These are phyloP conservation scores for Telenomus remus DNA, from an alignment of 1,140 invertebrate species.

Conservation along the genomic window DNA sequence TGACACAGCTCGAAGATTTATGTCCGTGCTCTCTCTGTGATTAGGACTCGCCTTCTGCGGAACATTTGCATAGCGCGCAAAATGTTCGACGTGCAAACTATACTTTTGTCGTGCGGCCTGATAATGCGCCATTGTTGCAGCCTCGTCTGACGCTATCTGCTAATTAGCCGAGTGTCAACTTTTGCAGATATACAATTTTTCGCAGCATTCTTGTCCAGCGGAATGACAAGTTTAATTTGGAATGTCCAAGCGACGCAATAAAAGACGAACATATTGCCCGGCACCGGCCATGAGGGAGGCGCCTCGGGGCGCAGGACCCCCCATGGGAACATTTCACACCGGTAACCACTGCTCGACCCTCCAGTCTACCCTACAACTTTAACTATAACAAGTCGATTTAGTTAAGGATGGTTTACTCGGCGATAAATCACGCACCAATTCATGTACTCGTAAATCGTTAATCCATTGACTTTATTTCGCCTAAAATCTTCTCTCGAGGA, in stretches of 20 bases:
- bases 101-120: neutral
- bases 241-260: constrained; percentile 57
- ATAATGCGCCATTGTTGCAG: neutral
- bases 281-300: constrained; percentile 46
- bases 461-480: constrained; percentile 26
- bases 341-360: constrained; percentile 72
- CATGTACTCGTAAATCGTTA: constrained; percentile 53
- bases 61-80: constrained; percentile 49
- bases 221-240: constrained; percentile 52
- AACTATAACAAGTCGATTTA: constrained; percentile 73
- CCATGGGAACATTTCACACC: constrained; percentile 76
- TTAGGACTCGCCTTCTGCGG: constrained; percentile 61
- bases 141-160: constrained; percentile 2
- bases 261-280: constrained; percentile 70
- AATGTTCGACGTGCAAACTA: constrained; percentile 17
- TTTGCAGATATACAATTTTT: constrained; percentile 25
- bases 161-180: constrained; percentile 23
- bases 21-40: constrained; percentile 65
- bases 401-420: constrained; percentile 72
- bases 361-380: constrained; percentile 61
- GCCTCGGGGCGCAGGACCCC: constrained; percentile 63
- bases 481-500: neutral
- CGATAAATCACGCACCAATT: constrained; percentile 69
- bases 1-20: constrained; percentile 68
- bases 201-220: constrained; percentile 28